These are phyloP conservation scores for Chanos chanos DNA, from an alignment of 2,797 vertebrate genomes.

Conservation along the genomic window DNA sequence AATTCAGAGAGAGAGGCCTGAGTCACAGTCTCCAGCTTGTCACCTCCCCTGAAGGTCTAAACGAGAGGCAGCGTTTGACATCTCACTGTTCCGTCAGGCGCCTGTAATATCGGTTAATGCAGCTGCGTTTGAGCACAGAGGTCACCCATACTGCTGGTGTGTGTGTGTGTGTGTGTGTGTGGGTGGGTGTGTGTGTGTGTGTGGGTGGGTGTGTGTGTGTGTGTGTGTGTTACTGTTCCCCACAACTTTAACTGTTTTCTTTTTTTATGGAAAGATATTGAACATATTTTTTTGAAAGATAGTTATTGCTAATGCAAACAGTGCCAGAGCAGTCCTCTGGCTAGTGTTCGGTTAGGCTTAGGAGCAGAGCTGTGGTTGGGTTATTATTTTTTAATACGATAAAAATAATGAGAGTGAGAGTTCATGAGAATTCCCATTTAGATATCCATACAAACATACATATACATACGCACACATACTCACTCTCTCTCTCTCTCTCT, in stretches of 20 bases:
- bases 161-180: background rate
- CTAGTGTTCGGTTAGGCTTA: too few species aligned
- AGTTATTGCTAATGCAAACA: too few species aligned
- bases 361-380: too few species aligned
- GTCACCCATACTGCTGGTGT: too few species aligned
- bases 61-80: constrained; percentile 26
- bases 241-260: too few species aligned
- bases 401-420: background rate
- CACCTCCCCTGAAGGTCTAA: constrained; percentile 23
- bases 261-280: too few species aligned
- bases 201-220: too few species aligned
- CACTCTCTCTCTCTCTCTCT: background rate
- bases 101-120: constrained; percentile 26
- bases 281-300: too few species aligned
- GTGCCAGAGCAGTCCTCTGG: too few species aligned
- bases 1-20: constrained; percentile 24
- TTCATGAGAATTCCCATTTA: background rate
- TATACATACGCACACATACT: background rate
- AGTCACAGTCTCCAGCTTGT: constrained; percentile 26
- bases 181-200: too few species aligned
- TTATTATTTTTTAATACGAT: too few species aligned
- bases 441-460: background rate
- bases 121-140: constrained; percentile 8
- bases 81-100: constrained; percentile 28
- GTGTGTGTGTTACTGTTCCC: too few species aligned